Conservation (phyloP, 37 sponge, comb jelly and placozoan species). For the Agelas oroides region DNA sequence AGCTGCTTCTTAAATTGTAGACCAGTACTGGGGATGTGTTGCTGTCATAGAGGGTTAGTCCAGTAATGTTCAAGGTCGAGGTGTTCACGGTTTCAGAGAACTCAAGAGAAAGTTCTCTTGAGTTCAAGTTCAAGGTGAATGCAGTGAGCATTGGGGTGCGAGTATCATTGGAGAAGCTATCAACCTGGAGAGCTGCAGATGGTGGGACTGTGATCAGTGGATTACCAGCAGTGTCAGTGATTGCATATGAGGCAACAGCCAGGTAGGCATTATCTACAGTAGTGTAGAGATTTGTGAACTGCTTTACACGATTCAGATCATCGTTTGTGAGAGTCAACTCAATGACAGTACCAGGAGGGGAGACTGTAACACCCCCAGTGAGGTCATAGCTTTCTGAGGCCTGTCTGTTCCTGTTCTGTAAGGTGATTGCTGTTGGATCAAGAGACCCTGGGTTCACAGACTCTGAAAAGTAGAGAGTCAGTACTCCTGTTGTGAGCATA, state of each 20-base stretch:
- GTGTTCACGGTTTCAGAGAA: conserved; percentile 88
- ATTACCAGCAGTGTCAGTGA: conserved; percentile 75
- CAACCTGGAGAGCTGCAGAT: conserved; percentile 62
- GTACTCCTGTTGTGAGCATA: conserved; percentile 71
- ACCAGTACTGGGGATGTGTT: not conserved
- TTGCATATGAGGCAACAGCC: conserved; percentile 68
- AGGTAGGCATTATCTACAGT: conserved; percentile 58
- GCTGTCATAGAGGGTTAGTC: conserved; percentile 50
- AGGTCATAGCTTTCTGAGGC: conserved; percentile 43
- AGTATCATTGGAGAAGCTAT: conserved; percentile 66
- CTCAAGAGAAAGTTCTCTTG: conserved; percentile 44
- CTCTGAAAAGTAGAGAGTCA: conserved; percentile 80
- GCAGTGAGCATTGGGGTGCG: conserved; percentile 41
- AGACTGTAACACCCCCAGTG: conserved; percentile 65
- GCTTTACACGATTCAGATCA: conserved; percentile 84
- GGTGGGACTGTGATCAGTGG: conserved; percentile 73
- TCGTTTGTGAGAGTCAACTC: conserved; percentile 52
- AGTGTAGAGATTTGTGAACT: conserved; percentile 70
- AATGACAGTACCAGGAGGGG: conserved; percentile 49
- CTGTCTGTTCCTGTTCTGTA: conserved; percentile 73
- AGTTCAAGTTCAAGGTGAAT: conserved; percentile 68
- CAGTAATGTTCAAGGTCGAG: conserved; percentile 64
- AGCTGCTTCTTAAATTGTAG: conserved; percentile 62
- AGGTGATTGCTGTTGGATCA: conserved; percentile 69
- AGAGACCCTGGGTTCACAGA: conserved; percentile 68